phyloP scores from a whole-genome alignment of 2,888 invertebrate genomes.

The Diadromus collaris region DNA sequence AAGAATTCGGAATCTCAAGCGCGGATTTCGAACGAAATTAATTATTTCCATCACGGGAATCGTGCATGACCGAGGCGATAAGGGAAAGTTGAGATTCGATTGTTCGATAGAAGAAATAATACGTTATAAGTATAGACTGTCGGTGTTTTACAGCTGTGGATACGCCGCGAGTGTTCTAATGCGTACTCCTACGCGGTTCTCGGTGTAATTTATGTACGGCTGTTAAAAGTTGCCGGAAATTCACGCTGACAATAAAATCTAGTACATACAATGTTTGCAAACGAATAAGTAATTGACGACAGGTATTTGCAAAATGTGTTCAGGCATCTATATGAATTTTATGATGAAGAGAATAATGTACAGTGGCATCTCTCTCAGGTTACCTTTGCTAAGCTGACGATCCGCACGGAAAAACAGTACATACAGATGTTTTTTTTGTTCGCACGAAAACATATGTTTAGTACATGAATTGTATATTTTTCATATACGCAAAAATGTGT shows the following conservation, averaged over 20 bases:
- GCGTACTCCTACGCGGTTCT: slow-evolving; percentile 46
- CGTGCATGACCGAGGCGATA: slow-evolving; percentile 20
- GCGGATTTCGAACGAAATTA: slow-evolving; percentile 8
- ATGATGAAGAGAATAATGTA: neutral
- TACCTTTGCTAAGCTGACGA: neutral
- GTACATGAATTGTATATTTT: neutral
- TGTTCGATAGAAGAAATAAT: slow-evolving; percentile 25
- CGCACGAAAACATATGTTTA: neutral
- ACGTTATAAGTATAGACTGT: slow-evolving; percentile 36
- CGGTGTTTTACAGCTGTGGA: neutral
- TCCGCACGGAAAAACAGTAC: neutral
- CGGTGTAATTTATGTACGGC: slow-evolving; percentile 27
- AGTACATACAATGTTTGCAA: slow-evolving; percentile 7
- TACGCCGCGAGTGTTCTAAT: slow-evolving; percentile 33
- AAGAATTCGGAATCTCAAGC: slow-evolving; percentile 8
- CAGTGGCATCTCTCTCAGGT: neutral
- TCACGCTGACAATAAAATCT: slow-evolving; percentile 26
- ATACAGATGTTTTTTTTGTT: neutral
- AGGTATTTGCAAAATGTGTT: neutral
- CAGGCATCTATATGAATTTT: neutral
- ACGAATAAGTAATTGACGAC: slow-evolving; percentile 4
- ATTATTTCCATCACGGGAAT: slow-evolving; percentile 6
- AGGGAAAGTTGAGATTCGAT: slow-evolving; percentile 49
- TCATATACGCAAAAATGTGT: no score
- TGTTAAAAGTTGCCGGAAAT: slow-evolving; percentile 51